Conservation (phyloP, 2,797 vertebrate species). For the Dipus sagitta region DNA sequence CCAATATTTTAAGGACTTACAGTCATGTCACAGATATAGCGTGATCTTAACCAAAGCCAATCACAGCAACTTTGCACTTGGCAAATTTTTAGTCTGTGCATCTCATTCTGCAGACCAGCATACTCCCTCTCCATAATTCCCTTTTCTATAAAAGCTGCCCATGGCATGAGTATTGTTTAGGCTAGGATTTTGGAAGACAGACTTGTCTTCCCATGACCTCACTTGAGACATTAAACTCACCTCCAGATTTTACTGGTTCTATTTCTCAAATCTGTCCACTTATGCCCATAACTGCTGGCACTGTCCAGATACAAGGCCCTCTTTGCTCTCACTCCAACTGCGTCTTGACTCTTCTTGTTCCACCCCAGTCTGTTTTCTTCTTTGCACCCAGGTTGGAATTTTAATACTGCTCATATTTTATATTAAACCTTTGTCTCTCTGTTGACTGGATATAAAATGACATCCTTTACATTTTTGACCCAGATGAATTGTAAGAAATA, state of each 20-base stretch:
- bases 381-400: background rate
- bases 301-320: accelerated
- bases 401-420: background rate
- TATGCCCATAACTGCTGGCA: too few relatives aligned
- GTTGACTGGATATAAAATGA: background rate
- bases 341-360: background rate
- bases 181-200: background rate
- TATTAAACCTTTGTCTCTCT: background rate
- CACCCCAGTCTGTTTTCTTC: background rate
- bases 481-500: background rate
- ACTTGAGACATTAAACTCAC: background rate
- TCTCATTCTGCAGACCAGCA: too few relatives aligned
- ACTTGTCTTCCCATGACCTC: background rate
- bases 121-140: background rate
- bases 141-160: background rate
- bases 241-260: too few relatives aligned
- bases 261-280: background rate
- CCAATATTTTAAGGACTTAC: background rate
- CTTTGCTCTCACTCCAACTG: background rate
- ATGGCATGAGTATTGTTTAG: accelerated
- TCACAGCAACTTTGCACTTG: background rate
- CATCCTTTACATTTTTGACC: background rate
- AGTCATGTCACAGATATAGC: background rate
- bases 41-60: background rate
- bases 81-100: too few relatives aligned